Percentiles rank a stretch among this genome's conserved stretches.
Evolutionary conservation across 2,888 invertebrate species (phyloP).

Genomic region (Hemistola chrysoprasaria): DNA sequence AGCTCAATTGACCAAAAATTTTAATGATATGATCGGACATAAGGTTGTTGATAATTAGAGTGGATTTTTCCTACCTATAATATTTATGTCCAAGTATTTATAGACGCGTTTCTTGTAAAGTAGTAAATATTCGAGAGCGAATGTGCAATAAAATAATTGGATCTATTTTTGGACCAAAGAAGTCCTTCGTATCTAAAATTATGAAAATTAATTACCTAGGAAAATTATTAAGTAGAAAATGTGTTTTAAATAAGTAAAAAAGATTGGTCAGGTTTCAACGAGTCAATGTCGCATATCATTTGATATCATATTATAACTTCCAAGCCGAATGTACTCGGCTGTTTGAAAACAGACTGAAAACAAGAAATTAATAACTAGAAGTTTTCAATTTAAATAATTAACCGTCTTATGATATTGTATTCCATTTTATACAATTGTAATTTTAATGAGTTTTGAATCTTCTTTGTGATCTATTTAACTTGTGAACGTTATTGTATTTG

Average conservation of each 20-base stretch:
- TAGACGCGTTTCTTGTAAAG: too few relatives aligned
- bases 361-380: slow-evolving; percentile 11
- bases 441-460: slow-evolving; percentile 8
- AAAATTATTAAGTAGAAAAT: slow-evolving; percentile 19
- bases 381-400: slow-evolving; percentile 24
- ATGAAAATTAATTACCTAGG: slow-evolving; percentile 1
- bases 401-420: slow-evolving; percentile 47
- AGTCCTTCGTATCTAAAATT: slow-evolving; percentile 2
- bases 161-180: too few relatives aligned
- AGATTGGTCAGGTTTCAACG: slow-evolving; percentile 4
- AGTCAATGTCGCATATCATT: slow-evolving; percentile 39
- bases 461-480: slow-evolving; percentile 8
- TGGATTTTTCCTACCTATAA: too few relatives aligned
- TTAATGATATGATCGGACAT: too few relatives aligned
- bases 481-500: slow-evolving; percentile 5
- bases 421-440: slow-evolving; percentile 29
- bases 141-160: too few relatives aligned
- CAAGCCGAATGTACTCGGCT: slow-evolving; percentile 22
- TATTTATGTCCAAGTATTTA: too few relatives aligned
- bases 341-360: slow-evolving; percentile 36
- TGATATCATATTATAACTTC: too few relatives aligned
- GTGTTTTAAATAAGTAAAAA: slow-evolving; percentile 5
- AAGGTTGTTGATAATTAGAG: too few relatives aligned
- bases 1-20: too few relatives aligned
- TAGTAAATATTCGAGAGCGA: too few relatives aligned